These are phyloP conservation scores for Drosophila subquinaria DNA, from an alignment of 2,888 invertebrate genomes.

Conservation along the genomic window DNA sequence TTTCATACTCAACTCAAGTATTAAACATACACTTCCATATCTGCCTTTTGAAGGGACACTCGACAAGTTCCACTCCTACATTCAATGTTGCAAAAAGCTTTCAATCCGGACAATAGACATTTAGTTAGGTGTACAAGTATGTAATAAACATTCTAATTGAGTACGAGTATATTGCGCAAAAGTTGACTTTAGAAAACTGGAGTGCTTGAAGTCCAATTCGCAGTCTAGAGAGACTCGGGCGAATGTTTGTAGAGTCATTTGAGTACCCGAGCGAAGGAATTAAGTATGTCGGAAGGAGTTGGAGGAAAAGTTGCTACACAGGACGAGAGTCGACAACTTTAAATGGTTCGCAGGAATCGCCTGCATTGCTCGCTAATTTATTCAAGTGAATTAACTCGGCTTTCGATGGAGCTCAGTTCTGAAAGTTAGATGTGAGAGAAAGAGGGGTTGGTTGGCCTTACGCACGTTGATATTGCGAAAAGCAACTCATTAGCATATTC, in stretches of 20 bases:
- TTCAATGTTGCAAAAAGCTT: not conserved
- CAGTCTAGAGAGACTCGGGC: conserved; percentile 18
- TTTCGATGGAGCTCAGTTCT: conserved; percentile 39
- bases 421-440: not conserved
- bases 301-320: not conserved
- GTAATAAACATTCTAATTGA: conserved; percentile 56
- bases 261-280: conserved; percentile 24
- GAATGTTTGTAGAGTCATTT: conserved; percentile 37
- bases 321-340: conserved; percentile 44
- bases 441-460: conserved; percentile 1
- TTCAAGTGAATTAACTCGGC: conserved; percentile 75
- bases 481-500: conserved; percentile 77
- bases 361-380: conserved; percentile 71
- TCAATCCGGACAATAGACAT: conserved; percentile 42
- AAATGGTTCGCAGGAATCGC: conserved; percentile 54
- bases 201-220: conserved; percentile 44
- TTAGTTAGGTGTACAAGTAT: conserved; percentile 40
- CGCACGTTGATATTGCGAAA: conserved; percentile 47
- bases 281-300: conserved; percentile 8
- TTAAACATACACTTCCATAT: not conserved
- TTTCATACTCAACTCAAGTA: not conserved
- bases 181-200: conserved; percentile 12
- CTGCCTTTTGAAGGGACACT: not conserved
- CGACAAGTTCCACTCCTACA: not conserved
- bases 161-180: conserved; percentile 45